phyloP scores from a whole-genome alignment of 2,797 vertebrate species.

The Darevskia nairensis region DNA sequence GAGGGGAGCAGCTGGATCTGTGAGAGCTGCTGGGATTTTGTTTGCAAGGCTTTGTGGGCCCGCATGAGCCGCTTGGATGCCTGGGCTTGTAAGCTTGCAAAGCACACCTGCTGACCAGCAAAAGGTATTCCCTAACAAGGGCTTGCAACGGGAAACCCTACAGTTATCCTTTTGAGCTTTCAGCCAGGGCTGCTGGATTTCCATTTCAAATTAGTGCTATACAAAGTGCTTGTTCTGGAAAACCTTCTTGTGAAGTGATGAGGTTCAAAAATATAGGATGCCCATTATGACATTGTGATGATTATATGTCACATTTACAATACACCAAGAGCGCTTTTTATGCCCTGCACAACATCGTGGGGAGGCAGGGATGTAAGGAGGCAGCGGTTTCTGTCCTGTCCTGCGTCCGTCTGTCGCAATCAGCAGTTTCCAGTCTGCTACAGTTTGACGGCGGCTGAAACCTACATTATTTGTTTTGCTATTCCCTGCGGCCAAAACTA shows the following conservation, averaged over 20 bases:
- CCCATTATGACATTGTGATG: not conserved
- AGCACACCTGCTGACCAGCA: not conserved
- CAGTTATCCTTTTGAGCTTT: not conserved
- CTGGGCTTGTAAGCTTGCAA: not conserved
- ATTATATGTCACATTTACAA: not conserved
- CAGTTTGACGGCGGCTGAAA: too few species aligned
- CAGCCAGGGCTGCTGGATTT: not conserved
- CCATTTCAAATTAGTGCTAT: constrained; percentile 17
- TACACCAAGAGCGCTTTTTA: not conserved
- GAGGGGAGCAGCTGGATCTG: constrained; percentile 12
- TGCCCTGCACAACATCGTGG: not conserved
- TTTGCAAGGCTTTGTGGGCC: not conserved
- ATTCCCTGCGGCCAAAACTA: too few species aligned
- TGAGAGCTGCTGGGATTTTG: constrained; percentile 9
- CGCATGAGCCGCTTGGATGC: not conserved
- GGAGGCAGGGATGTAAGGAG: too few species aligned
- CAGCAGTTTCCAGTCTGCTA: too few species aligned
- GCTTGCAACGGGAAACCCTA: not conserved
- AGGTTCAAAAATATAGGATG: not conserved
- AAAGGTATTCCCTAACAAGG: constrained; percentile 24
- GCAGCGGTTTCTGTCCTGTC: too few species aligned
- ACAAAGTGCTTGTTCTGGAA: not conserved
- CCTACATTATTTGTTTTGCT: too few species aligned
- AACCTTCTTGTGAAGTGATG: not conserved
- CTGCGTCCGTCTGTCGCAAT: too few species aligned